Base-by-base conservation (phyloP, 2,888 invertebrate species). In the Tenthredo mesomela region DNA sequence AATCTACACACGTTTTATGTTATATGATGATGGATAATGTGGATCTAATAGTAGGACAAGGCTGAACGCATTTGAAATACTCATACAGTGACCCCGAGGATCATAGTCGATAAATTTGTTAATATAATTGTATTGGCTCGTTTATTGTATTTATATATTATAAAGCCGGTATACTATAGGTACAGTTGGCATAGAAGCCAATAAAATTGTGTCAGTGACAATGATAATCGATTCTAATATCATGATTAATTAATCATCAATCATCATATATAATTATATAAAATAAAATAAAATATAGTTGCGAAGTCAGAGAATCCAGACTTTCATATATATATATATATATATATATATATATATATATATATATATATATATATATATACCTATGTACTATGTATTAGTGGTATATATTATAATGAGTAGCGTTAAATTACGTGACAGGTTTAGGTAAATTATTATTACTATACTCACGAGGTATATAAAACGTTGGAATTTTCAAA, bases 171-270 rank as follows among this genome's bases (percentile, higher is more conserved):
- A 29, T 37, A n/a, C n/a, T n/a, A n/a, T n/a, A n/a, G n/a, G n/a
- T n/a, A 7, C 18, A 37, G 37, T 43, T 43, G 43, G 43, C 43
- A 73, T 25, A 21, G 43, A 10, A 25, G 40, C 21, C 25, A 43
- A 73, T n/a, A n/a, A n/a, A n/a, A n/a, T 73, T 43, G 73, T 73
- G 73, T 73, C 73, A 73, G 21, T 43, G 73, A 29, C 73, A 25
- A 73, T 5, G 54, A 0, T 54, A 7, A 54, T 54, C 54, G 54
- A 54, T 54, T 54, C 18, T n/a, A 54, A n/a, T 54, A 54, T 47
- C 15, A 15, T 3, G 3, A 47, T 43, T 43, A 12, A 47, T 43
- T 43, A 12, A 43, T 43, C 43, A 43, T 54, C 54, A 37, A 33
- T 33, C 7, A 7, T 37, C 37, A 37, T 37, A 37, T 37, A 6